These are phyloP conservation scores for Cantharis flavilabris DNA, from an alignment of 2,888 invertebrate species.

Conservation along the genomic window DNA sequence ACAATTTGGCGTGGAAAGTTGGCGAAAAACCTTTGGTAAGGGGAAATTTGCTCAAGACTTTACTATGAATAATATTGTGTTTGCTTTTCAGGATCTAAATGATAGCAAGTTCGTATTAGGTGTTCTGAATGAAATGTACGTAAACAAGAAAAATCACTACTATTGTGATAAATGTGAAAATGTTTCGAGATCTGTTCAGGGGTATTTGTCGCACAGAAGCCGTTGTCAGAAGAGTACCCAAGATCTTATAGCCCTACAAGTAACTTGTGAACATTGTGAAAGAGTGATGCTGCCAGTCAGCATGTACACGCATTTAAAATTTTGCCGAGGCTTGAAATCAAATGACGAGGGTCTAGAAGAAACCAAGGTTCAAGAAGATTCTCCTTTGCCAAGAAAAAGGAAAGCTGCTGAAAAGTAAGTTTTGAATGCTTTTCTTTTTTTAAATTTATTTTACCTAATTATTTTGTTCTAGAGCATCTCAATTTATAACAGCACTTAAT, in stretches of 20 bases:
- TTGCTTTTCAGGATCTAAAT: slow-evolving; percentile 57
- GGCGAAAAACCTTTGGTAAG: slow-evolving; percentile 61
- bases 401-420: slow-evolving; percentile 56
- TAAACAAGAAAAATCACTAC: slow-evolving; percentile 54
- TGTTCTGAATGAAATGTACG: slow-evolving; percentile 56
- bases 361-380: not conserved
- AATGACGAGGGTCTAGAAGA: not conserved
- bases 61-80: not conserved
- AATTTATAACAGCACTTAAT: not conserved
- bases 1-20: slow-evolving; percentile 63
- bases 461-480: not conserved
- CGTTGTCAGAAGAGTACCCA: slow-evolving; percentile 29
- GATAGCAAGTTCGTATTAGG: slow-evolving; percentile 57
- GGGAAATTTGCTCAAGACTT: slow-evolving; percentile 14
- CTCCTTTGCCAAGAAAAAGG: slow-evolving; percentile 41
- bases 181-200: slow-evolving; percentile 53
- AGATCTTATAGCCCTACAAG: slow-evolving; percentile 28
- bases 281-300: slow-evolving; percentile 22
- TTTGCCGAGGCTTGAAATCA: not conserved
- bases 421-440: not conserved
- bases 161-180: slow-evolving; percentile 61
- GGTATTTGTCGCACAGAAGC: slow-evolving; percentile 60
- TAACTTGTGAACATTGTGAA: slow-evolving; percentile 32
- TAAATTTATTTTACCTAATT: not conserved
- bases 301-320: slow-evolving; percentile 24